Evolutionary conservation across 2,113 vertebrate species (phyloP), one percentile per base, ranked within the genome.

Genomic region (Mixornis gularis): DNA sequence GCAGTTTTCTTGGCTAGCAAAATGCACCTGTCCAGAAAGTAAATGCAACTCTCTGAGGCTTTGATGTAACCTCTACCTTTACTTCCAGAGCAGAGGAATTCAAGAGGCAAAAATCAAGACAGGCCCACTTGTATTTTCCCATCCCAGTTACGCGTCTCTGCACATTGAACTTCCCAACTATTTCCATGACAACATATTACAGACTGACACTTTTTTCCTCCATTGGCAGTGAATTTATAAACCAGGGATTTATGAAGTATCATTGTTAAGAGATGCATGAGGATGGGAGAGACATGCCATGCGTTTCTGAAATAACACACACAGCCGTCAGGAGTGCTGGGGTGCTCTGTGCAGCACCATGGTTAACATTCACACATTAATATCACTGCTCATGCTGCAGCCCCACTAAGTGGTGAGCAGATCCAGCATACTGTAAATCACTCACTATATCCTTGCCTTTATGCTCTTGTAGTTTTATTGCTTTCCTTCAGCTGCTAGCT

Each of bases 101-200:
- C 70, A 89, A 46, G 12, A 64, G 16, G 63, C 34, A 93, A 76
- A 79, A 93, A 92, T 72, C 22, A 73, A 92, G 32, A 95, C 1
- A 6, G 65, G 29, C 46, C 12, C 40, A 40, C 59, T 68, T 80
- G 58, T 74, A 41, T 79, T 91, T 91, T 94, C 83, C 78, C n/a
- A 66, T 72, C 73, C 78, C 91, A 79, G 34, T 86, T 90, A 92
- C 2, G 2, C 44, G 91, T 51, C 65, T 91, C 90, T 52, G 34
- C 32, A 84, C 62, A 59, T 48, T 1, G 3, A 97, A 96, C 85
- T 89, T 78, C 68, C 65, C 79, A 85, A 85, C 78, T 93, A 97
- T 97, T 98, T 97, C 96, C 95, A 97, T 96, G 91, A 94, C 94
- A 96, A 97, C 94, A 92, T 81, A 94, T 84, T 85, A 87, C 41